Base-by-base conservation (phyloP, 1,140 invertebrate species). In the Paraescarpia echinospica region DNA sequence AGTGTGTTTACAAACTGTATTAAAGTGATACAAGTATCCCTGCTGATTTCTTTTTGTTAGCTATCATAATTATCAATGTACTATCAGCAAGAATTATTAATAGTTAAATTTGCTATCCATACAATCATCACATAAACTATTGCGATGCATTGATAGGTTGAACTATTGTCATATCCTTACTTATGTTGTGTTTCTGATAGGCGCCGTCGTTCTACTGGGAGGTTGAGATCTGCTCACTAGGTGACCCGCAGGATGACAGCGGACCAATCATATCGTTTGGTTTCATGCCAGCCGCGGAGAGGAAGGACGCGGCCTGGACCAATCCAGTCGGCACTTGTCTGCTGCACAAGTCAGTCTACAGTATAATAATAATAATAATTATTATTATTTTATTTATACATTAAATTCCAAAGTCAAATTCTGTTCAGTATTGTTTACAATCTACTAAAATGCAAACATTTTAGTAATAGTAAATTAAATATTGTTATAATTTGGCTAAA, bases 201-300 rank as follows among this genome's bases (percentile, higher is more conserved):
- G 95, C 96, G 88, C 95, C 96, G 51, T 95, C 95, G 34, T 96
- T 96, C 93, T 96, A 96, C 94, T 96, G 95, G 95, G 96, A 96
- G 93, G 90, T 96, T 34, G 95, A 96, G 93, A 95, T 96, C 31
- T 94, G 94, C 92, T 96, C 95, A 33, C 95, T 95, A 93, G 96
- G 96, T 18, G 96, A 96, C 90, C 92, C 93, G 22, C 95, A 95
- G 89, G 95, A 96, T 77, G 96, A 96, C 34, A 95, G 95, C 92
- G 94, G 95, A 1, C 94, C 95, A 51, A 94, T 95, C 91, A 94
- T 96, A n/a, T 95, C 96, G 51, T 96, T 96, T 94, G 96, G 96
- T 12, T 96, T 96, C 94, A 95, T 95, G 48, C 96, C 96, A 12
- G 89, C 94, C 35, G 95, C 95, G n/a, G 96, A 96, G 93, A 96